Evolutionary conservation across 2,888 invertebrate genomes (phyloP), one percentile per base, ranked within the genome.

Genomic region (Pristionchus fissidentatus): DNA sequence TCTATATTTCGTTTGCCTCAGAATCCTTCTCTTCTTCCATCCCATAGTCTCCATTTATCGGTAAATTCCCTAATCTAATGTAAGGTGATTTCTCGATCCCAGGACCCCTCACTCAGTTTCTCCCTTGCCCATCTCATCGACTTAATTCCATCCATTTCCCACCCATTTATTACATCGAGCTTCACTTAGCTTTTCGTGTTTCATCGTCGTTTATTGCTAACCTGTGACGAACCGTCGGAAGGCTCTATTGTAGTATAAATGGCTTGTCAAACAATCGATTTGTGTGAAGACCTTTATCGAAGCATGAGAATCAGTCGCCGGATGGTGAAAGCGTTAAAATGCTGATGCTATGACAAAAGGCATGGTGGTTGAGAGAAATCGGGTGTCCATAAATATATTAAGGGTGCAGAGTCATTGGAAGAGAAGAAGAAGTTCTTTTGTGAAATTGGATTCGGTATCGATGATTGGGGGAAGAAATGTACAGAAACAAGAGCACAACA

Each of bases 271-370:
- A 70, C 70, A 70, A n/a, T n/a, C n/a, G n/a, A n/a, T n/a, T n/a
- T n/a, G n/a, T n/a, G n/a, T 60, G 26, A 38, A 26, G 43, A n/a
- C 70, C 38, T 70, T 70, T 70, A 70, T 70, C 70, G n/a, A 70
- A 4, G 70, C 41, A 70, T n/a, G 4, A 41, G n/a, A 43, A 43
- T 70, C 41, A 1, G 26, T 43, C 70, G 38, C 70, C n/a, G 15
- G 41, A 41, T 70, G 43, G 70, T 41, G 10, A 35, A 41, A 7
- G 70, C 38, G 70, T n/a, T 0, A 35, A 70, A 66, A 38, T 66
- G 57, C 57, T 29, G 57, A 62, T 70, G 70, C 70, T 26, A 70
- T 26, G 70, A 70, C 70, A 70, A 70, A n/a, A 70, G 70, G 70
- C 41, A 26, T 22, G 70, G 70, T 15, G 15, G 66, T 38, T 3